Evolutionary conservation across 2,888 invertebrate species (phyloP), one percentile per base, ranked within the genome.

Genomic region (Melinopterus prodromus): DNA sequence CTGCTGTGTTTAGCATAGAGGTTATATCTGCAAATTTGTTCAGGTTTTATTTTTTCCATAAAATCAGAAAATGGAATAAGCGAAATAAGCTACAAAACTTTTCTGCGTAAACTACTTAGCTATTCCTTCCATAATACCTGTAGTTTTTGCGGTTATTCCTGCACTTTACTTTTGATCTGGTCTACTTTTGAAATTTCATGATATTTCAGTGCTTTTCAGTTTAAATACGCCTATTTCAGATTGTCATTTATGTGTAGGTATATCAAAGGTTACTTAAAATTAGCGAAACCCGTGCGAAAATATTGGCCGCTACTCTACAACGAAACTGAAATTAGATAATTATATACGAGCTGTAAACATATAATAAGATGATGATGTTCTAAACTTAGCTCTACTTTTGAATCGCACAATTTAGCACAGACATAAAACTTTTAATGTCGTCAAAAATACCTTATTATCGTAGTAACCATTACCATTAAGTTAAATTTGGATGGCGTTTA

Each of bases 201-300:
- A 53, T 53, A 53, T 53, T 53, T 53, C 12, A 53, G 12, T 53
- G 53, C 9, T 53, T 7, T 38, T 53, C 2, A 53, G 9, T 53
- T 53, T 53, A 6, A 53, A 7, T 3, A 1, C 53, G 53, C 12
- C 5, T 4, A 53, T 53, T 53, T 53, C 7, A 12, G 5, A 53
- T 53, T 12, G 53, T 53, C 12, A 12, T 53, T 53, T 53, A 53
- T 53, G 9, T 53, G 53, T 12, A 53, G 53, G 53, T 12, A 53
- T 53, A 53, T 53, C 53, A 53, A 53, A 53, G 53, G 53, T 53
- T 53, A 53, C 53, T 53, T 53, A 53, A 53, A 53, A 53, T 53
- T 53, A 53, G 53, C 53, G 53, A 53, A 53, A 53, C 53, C 12
- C 53, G 53, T 53, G 7, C 53, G 5, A 53, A 53, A 9, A 53